These are phyloP conservation scores for Polyergus mexicanus DNA, from an alignment of 1,140 invertebrate species.

Conservation along the genomic window DNA sequence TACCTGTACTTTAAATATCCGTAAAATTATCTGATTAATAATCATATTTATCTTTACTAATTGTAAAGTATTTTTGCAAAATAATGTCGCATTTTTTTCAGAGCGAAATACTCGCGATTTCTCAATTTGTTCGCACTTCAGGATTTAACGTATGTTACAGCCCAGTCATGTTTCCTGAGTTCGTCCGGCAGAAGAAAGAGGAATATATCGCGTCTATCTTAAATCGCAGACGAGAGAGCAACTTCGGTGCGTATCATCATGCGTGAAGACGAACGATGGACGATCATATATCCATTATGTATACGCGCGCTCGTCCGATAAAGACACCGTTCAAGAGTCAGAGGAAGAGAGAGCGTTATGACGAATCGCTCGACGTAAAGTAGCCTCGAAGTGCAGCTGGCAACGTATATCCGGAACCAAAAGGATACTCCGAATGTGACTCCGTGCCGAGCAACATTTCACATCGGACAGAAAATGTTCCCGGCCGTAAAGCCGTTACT, in stretches of 20 bases:
- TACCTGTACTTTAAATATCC: not conserved
- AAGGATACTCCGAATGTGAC: slow-evolving; percentile 55
- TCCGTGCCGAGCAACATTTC: slow-evolving; percentile 37
- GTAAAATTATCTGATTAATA: not conserved
- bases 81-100: not conserved
- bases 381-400: slow-evolving; percentile 38
- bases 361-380: slow-evolving; percentile 50
- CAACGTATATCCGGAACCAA: slow-evolving; percentile 52
- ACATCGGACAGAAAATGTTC: slow-evolving; percentile 56
- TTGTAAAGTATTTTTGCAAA: no score
- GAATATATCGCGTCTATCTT: slow-evolving; percentile 11
- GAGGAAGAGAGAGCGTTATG: slow-evolving; percentile 34
- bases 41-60: not conserved
- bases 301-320: slow-evolving; percentile 29
- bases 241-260: not conserved
- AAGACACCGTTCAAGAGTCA: slow-evolving; percentile 26
- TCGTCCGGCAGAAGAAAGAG: not conserved
- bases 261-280: slow-evolving; percentile 32
- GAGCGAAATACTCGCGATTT: not conserved
- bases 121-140: slow-evolving; percentile 5
- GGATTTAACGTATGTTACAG: not conserved
- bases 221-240: not conserved
- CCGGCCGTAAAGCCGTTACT: slow-evolving; percentile 51
- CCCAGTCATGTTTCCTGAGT: not conserved
- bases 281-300: slow-evolving; percentile 40